Base-by-base conservation (phyloP, 2,797 vertebrate genomes). In the Sphenodon punctatus region DNA sequence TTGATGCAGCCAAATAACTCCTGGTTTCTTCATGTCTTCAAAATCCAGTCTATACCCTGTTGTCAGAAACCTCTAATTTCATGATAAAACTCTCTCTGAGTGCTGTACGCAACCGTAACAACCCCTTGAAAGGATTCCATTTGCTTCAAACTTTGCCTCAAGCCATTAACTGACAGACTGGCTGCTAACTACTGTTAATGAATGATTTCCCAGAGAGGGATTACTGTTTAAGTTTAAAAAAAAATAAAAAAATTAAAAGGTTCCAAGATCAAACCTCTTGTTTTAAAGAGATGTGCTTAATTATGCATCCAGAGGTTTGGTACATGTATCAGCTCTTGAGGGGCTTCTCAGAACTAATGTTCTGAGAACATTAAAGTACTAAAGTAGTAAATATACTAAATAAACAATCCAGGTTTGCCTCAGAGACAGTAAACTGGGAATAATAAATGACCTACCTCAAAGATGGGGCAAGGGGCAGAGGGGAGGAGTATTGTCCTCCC, bases 121-220 rank as follows among this genome's bases (percentile, higher is more conserved):
- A 74, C 79, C 67, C 67, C 80, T 72, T 88, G 61, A 74, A 78
- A 88, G 78, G 82, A 71, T 68, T 91, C 85, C 70, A 49, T 48
- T 74, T 17, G 16, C 84, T 85, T 80, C 87, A 81, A 80, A 70
- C 78, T 93, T 89, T 46, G 83, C 90, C 90, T 90, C 72, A 51
- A 91, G 89, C 85, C 87, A 91, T 89, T 86, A 84, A 82, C 88
- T 84, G 90, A 93, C 91, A 90, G 91, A 89, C 88, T 92, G 88
- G 88, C 84, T 93, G 90, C 36, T 43, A 88, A 77, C 83, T 72
- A 76, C 90, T 89, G 87, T 81, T 93, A 92, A 92, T 80, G 93
- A 93, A 93, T 90, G 73, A 90, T 93, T 94, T 94, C 89, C 90
- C 91, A 91, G 89, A 92, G 91, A 91, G 88, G 91, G 92, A 93